Evolutionary conservation across 2,797 vertebrate genomes (phyloP).

Genomic region (Threskiornis aethiopicus): DNA sequence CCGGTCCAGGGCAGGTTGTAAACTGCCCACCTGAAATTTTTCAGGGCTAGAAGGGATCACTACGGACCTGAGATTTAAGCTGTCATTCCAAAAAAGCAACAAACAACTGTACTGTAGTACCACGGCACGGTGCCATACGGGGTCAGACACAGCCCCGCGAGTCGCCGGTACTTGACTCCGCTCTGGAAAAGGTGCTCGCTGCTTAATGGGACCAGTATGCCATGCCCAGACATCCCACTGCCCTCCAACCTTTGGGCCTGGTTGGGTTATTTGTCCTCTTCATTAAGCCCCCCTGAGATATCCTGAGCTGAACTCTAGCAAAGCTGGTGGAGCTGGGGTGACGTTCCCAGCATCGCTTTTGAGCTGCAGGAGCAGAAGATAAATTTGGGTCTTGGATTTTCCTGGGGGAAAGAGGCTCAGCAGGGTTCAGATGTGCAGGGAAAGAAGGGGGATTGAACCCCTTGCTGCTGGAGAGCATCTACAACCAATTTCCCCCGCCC

Average conservation of each 20-base stretch:
- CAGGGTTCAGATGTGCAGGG: rapidly evolving
- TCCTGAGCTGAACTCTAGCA: neutral
- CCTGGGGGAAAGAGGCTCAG: neutral
- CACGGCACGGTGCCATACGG: neutral
- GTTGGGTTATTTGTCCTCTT: neutral
- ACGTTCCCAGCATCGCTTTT: neutral
- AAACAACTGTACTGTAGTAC: neutral
- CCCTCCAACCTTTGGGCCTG: neutral
- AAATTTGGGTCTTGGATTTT: neutral
- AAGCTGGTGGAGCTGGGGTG: neutral
- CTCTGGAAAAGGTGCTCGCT: slow-evolving; percentile 47
- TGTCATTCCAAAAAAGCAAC: neutral
- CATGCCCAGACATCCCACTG: neutral
- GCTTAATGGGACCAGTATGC: neutral
- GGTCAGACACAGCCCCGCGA: neutral
- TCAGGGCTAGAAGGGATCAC: neutral
- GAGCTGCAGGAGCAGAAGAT: neutral
- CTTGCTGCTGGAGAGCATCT: neutral
- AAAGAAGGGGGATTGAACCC: neutral
- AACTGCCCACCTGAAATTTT: neutral
- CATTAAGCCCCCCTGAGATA: neutral
- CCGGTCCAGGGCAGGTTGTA: neutral
- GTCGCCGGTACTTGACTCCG: neutral
- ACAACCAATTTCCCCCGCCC: neutral
- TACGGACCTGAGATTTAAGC: neutral